These are phyloP conservation scores for Onthophagus sagittarius DNA, from an alignment of 2,888 invertebrate genomes.

Conservation along the genomic window DNA sequence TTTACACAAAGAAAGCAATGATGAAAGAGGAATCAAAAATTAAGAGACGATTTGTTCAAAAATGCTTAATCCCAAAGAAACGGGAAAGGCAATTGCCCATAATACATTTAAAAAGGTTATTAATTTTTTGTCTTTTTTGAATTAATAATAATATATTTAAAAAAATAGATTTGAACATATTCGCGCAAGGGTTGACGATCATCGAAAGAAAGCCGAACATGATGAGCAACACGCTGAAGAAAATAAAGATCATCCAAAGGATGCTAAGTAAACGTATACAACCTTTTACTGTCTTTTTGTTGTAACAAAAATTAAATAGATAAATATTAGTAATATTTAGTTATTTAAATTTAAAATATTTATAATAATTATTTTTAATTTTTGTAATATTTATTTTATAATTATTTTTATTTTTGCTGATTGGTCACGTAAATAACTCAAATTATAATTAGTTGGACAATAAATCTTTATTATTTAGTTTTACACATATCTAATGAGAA, in stretches of 20 bases:
- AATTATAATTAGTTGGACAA: not conserved
- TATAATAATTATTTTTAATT: no score
- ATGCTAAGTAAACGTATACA: conserved; percentile 1
- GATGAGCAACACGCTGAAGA: not conserved
- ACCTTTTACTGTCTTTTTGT: not conserved
- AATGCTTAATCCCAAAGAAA: conserved; percentile 32
- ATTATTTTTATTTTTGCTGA: no score
- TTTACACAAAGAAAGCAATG: conserved; percentile 52
- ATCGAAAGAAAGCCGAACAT: not conserved
- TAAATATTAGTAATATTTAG: conserved; percentile 11
- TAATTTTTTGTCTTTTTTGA: not conserved
- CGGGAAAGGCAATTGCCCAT: conserved; percentile 29
- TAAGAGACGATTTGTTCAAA: conserved; percentile 38
- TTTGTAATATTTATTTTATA: no score
- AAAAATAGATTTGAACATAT: not conserved
- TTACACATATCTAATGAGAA: not conserved
- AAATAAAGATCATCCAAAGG: conserved; percentile 10
- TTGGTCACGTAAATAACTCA: no score
- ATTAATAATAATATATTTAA: not conserved
- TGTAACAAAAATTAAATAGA: conserved; percentile 16
- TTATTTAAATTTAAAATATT: not conserved
- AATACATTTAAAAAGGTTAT: conserved; percentile 25
- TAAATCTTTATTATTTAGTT: not conserved
- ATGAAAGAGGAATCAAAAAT: conserved; percentile 52
- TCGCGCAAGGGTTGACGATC: not conserved